Conservation (phyloP, 1,140 invertebrate genomes). For the Drosophila novamexicana region DNA sequence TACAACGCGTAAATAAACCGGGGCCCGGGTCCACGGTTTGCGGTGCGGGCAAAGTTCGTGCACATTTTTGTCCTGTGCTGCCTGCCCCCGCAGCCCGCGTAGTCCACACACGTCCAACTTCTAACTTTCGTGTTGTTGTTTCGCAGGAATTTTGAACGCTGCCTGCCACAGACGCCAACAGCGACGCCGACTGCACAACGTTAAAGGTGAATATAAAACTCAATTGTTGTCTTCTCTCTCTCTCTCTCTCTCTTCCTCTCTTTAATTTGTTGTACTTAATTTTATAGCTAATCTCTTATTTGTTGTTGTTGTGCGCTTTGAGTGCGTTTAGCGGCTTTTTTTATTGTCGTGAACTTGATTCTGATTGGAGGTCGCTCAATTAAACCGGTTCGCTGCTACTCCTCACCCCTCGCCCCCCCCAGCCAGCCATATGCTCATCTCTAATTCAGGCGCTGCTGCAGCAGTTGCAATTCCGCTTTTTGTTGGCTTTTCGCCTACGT, state of each 20-base stretch:
- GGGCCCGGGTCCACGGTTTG: slow-evolving; percentile 53
- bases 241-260: background rate
- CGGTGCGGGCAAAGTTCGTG: slow-evolving; percentile 15
- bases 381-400: slow-evolving; percentile 64
- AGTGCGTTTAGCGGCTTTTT: slow-evolving; percentile 22
- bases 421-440: slow-evolving; percentile 7
- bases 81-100: background rate
- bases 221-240: background rate
- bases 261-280: background rate
- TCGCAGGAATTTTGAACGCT: slow-evolving; percentile 28
- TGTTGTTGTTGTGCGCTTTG: background rate
- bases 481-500: slow-evolving; percentile 25
- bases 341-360: slow-evolving; percentile 72
- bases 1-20: slow-evolving; percentile 71
- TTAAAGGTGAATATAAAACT: slow-evolving; percentile 8
- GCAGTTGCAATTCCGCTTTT: slow-evolving; percentile 48
- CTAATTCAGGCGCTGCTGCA: slow-evolving; percentile 25
- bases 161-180: slow-evolving; percentile 13
- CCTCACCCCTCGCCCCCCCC: background rate
- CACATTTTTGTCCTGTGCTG: slow-evolving; percentile 22
- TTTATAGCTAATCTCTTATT: slow-evolving; percentile 9
- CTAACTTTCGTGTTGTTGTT: slow-evolving; percentile 44
- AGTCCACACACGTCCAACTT: background rate
- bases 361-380: slow-evolving; percentile 76
- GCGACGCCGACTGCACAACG: slow-evolving; percentile 18